phyloP scores from a whole-genome alignment of 2,113 vertebrate species.

The Heterotis niloticus region DNA sequence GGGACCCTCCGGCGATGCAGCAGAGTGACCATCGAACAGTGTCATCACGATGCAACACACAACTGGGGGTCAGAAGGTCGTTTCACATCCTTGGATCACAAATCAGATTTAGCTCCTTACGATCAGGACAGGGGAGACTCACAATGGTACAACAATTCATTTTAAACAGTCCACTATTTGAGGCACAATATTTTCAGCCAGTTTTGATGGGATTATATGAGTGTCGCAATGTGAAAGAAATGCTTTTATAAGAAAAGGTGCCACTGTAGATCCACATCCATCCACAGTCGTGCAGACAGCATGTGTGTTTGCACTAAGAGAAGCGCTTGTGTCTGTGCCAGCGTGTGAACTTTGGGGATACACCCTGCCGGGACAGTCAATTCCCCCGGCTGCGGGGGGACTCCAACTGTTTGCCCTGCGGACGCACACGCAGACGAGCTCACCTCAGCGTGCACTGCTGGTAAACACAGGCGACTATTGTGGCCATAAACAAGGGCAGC shows the following conservation, averaged over 20 bases:
- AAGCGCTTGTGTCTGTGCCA: not conserved
- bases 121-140: no score
- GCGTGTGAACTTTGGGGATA: not conserved
- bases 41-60: not conserved
- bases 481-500: not conserved
- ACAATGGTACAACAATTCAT: no score
- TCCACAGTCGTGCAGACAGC: not conserved
- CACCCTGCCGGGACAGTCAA: not conserved
- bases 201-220: no score
- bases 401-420: not conserved
- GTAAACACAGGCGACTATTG: conserved; percentile 18
- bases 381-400: not conserved
- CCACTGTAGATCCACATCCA: no score
- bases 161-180: no score
- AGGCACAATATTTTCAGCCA: no score
- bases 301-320: not conserved
- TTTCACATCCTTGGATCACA: not conserved
- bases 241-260: no score
- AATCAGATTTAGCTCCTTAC: no score
- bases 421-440: not conserved
- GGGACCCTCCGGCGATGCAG: not conserved
- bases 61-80: not conserved
- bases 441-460: conserved; percentile 6
- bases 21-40: not conserved
- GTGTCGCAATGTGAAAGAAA: no score